A percentile compares a stretch with the other conserved stretches of the same genome.
These are phyloP conservation scores for Drosophila athabasca DNA, from an alignment of 1,140 invertebrate genomes.

Conservation along the genomic window DNA sequence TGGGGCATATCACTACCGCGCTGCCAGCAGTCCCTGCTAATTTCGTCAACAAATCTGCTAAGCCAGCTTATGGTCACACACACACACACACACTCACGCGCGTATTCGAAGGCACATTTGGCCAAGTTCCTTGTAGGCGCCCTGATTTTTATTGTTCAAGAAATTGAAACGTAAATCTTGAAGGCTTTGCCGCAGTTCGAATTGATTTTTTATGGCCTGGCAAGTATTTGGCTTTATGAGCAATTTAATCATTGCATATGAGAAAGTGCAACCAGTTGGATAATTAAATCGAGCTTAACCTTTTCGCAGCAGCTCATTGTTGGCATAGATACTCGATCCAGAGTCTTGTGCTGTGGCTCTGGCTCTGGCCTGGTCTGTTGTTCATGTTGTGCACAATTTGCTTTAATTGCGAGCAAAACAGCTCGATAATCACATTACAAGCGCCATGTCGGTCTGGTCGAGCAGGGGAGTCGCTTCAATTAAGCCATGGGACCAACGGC, in stretches of 20 bases:
- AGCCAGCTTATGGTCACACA: constrained; percentile 42
- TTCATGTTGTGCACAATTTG: constrained; percentile 45
- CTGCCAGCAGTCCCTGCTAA: constrained; percentile 33
- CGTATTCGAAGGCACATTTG: neutral
- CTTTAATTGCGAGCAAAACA: constrained; percentile 69
- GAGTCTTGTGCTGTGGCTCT: too few species aligned
- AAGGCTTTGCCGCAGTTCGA: constrained; percentile 25
- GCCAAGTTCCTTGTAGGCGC: constrained; percentile 8
- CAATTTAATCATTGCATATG: constrained; percentile 33
- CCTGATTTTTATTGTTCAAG: constrained; percentile 47
- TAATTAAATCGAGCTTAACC: constrained; percentile 13
- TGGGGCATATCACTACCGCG: too few species aligned
- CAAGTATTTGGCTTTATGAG: constrained; percentile 18
- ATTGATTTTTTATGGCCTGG: constrained; percentile 45
- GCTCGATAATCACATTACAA: constrained; percentile 58
- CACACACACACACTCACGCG: constrained; percentile 16
- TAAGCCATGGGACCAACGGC: constrained; percentile 42
- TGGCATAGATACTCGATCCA: constrained; percentile 6
- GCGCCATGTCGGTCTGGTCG: neutral
- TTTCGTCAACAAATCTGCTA: constrained; percentile 55
- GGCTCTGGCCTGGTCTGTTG: neutral
- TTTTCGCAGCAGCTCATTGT: constrained; percentile 15
- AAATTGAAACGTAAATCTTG: constrained; percentile 61
- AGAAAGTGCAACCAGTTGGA: constrained; percentile 20
- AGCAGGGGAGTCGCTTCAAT: constrained; percentile 51